phyloP scores from a whole-genome alignment of 2,888 invertebrate species.

The Atethmia centrago region DNA sequence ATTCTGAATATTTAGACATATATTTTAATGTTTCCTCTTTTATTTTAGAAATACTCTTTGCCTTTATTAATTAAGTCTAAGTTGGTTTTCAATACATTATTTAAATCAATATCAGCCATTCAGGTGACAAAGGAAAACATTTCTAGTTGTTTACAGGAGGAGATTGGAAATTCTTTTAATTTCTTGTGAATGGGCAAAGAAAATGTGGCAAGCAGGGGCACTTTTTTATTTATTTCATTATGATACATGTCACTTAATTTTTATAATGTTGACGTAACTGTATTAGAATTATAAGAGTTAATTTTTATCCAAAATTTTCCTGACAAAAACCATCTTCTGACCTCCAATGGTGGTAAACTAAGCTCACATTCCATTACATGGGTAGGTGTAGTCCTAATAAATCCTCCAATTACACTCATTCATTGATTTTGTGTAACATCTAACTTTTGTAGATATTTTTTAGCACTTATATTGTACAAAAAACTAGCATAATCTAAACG shows the following conservation, averaged over 20 bases:
- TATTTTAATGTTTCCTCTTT: neutral
- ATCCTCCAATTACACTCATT: constrained; percentile 13
- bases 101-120: constrained; percentile 9
- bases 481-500: too few relatives aligned
- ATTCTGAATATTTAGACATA: constrained; percentile 7
- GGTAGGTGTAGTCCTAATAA: constrained; percentile 5
- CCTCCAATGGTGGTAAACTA: neutral
- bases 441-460: too few relatives aligned
- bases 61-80: neutral
- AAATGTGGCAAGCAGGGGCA: too few relatives aligned
- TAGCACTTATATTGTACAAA: too few relatives aligned
- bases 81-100: neutral
- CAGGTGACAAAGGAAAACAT: constrained; percentile 14
- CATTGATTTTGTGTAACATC: constrained; percentile 10
- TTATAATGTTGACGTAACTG: too few relatives aligned
- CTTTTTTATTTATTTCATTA: too few relatives aligned
- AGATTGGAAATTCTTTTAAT: too few relatives aligned
- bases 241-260: too few relatives aligned
- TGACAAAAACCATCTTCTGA: constrained; percentile 1
- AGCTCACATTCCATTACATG: constrained; percentile 8
- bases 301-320: too few relatives aligned
- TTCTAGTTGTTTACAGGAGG: constrained; percentile 10
- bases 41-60: neutral
- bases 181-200: too few relatives aligned
- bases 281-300: too few relatives aligned